These are phyloP conservation scores for Tolypeutes matacus DNA, from an alignment of 2,797 vertebrate species.

Conservation along the genomic window DNA sequence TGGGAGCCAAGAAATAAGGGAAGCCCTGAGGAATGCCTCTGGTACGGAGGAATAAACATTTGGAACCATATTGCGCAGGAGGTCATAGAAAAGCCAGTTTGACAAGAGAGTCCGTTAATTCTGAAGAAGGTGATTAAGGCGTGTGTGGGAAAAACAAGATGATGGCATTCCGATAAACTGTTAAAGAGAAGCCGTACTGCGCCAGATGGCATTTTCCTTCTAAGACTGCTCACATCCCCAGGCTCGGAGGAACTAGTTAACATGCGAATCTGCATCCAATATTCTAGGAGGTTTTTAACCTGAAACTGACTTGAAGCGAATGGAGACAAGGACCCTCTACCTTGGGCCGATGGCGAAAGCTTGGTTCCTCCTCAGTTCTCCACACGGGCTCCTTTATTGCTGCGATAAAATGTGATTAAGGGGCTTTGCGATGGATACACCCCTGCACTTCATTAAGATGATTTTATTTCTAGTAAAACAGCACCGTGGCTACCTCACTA, in stretches of 20 bases:
- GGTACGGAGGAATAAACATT: background rate
- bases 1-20: background rate
- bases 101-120: background rate
- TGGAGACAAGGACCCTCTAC: background rate
- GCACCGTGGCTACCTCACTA: background rate
- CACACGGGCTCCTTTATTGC: background rate
- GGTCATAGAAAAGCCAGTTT: background rate
- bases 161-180: background rate
- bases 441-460: background rate
- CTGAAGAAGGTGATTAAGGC: background rate
- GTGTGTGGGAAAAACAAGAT: background rate
- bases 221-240: background rate
- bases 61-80: background rate
- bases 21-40: background rate
- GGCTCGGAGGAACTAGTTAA: background rate
- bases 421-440: background rate
- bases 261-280: background rate
- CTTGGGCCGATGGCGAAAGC: background rate
- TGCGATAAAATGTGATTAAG: background rate
- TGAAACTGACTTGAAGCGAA: background rate
- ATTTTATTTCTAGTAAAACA: constrained; percentile 19
- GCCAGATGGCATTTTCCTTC: constrained; percentile 15
- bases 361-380: background rate
- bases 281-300: background rate
- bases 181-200: background rate